phyloP scores from a whole-genome alignment of 2,113 vertebrate species.

The Speoplatyrhinus poulsoni region DNA sequence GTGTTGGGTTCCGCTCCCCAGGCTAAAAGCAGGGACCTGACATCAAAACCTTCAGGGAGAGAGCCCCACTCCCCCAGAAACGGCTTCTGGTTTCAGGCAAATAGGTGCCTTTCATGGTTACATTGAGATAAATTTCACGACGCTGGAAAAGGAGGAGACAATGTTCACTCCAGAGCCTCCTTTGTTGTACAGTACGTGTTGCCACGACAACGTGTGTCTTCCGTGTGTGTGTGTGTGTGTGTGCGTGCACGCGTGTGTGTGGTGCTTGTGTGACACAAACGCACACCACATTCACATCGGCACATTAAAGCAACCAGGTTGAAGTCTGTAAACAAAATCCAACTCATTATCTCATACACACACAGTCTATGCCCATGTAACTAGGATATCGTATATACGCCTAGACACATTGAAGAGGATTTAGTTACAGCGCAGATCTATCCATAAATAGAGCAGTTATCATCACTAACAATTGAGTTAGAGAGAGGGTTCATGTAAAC shows the following conservation, averaged over 20 bases:
- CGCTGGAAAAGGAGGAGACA: constrained; percentile 56
- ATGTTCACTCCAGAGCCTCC: constrained; percentile 47
- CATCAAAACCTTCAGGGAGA: constrained; percentile 68
- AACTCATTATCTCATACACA: not conserved
- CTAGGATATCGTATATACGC: constrained; percentile 46
- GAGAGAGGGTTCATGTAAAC: not conserved
- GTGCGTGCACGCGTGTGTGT: constrained; percentile 11
- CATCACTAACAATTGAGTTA: constrained; percentile 2
- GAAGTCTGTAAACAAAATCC: constrained; percentile 24
- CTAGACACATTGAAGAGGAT: constrained; percentile 41
- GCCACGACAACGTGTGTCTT: constrained; percentile 53
- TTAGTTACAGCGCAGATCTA: not conserved
- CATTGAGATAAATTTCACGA: constrained; percentile 68
- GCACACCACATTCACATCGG: not conserved
- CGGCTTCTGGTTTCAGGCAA: constrained; percentile 64
- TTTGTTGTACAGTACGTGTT: constrained; percentile 60
- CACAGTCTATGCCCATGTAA: constrained; percentile 20
- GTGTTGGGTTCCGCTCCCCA: constrained; percentile 65
- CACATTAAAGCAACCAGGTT: constrained; percentile 21
- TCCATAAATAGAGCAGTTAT: not conserved
- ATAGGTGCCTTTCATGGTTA: constrained; percentile 62
- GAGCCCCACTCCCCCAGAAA: constrained; percentile 65
- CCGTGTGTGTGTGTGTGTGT: constrained; percentile 10
- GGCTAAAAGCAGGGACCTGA: constrained; percentile 67
- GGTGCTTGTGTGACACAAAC: not conserved